A percentile compares a stretch with the other conserved stretches of the same genome.
These are phyloP conservation scores for Hemibagrus guttatus DNA, from an alignment of 2,797 vertebrate genomes.

Conservation along the genomic window DNA sequence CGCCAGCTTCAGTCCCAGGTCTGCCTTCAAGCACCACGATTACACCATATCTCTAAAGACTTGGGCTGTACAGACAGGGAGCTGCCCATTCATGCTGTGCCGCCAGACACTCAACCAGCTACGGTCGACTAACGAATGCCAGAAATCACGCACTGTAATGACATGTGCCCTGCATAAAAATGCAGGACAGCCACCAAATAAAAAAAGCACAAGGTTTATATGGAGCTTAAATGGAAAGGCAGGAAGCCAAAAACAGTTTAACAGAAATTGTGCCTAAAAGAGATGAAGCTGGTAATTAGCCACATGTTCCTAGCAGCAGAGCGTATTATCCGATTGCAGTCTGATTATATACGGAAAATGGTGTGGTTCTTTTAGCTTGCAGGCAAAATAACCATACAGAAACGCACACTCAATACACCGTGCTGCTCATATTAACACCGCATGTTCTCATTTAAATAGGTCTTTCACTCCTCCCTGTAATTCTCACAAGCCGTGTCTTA, in stretches of 20 bases:
- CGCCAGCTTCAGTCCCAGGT: conserved; percentile 20
- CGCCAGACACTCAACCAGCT: conserved; percentile 60
- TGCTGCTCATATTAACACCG: conserved; percentile 42
- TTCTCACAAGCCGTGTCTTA: conserved; percentile 25
- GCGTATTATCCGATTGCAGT: not conserved
- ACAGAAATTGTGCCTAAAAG: not conserved
- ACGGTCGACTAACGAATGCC: conserved; percentile 52
- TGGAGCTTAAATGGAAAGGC: conserved; percentile 2
- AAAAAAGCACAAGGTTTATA: conserved; percentile 7
- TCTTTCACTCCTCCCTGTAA: conserved; percentile 38
- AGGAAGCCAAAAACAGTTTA: conserved; percentile 14
- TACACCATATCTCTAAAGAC: conserved; percentile 58
- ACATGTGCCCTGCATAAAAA: conserved; percentile 24
- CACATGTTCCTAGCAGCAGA: not conserved
- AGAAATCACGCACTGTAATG: conserved; percentile 51
- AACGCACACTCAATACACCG: conserved; percentile 29
- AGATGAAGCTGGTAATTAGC: not conserved
- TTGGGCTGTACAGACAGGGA: conserved; percentile 48
- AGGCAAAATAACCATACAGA: conserved; percentile 9
- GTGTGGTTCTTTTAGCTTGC: not conserved
- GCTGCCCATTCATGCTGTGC: conserved; percentile 57
- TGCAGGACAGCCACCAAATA: not conserved
- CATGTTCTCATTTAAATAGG: not conserved
- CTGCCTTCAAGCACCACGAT: conserved; percentile 59
- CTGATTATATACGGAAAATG: not conserved